Conservation (phyloP, 2,113 vertebrate genomes). For the Heterochromis multidens region DNA sequence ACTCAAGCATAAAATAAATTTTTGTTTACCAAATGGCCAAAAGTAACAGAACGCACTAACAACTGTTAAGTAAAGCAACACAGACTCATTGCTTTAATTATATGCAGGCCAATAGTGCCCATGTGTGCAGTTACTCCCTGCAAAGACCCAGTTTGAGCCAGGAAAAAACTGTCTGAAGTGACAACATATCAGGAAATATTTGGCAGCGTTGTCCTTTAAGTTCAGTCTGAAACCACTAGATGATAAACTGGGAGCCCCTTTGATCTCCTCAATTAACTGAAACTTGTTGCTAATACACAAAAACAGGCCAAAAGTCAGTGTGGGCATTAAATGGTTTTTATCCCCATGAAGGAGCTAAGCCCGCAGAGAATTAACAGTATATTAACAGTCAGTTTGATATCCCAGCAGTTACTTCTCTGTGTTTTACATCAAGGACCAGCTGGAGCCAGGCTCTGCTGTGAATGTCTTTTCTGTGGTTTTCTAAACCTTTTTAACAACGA, state of each 20-base stretch:
- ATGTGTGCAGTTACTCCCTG: neutral
- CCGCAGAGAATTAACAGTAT: neutral
- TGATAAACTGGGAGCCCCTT: neutral
- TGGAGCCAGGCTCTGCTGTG: constrained; percentile 1
- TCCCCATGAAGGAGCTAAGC: neutral
- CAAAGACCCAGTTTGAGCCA: neutral
- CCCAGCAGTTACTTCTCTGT: neutral
- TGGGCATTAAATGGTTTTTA: neutral
- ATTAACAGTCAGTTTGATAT: neutral
- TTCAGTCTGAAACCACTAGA: neutral
- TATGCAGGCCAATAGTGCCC: neutral
- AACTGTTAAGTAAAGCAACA: neutral
- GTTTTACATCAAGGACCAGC: constrained; percentile 10
- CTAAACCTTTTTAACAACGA: constrained; percentile 6
- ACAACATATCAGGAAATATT: neutral
- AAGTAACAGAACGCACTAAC: neutral
- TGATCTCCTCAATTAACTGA: neutral
- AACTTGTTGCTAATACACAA: neutral
- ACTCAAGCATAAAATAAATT: neutral
- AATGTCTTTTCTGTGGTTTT: constrained; percentile 22
- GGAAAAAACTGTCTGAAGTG: neutral
- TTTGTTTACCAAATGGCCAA: neutral
- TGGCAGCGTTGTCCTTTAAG: neutral
- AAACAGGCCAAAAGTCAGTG: neutral
- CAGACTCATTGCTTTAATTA: neutral